phyloP scores from a whole-genome alignment of 1,140 invertebrate genomes.

The Drosophila tropicalis region DNA sequence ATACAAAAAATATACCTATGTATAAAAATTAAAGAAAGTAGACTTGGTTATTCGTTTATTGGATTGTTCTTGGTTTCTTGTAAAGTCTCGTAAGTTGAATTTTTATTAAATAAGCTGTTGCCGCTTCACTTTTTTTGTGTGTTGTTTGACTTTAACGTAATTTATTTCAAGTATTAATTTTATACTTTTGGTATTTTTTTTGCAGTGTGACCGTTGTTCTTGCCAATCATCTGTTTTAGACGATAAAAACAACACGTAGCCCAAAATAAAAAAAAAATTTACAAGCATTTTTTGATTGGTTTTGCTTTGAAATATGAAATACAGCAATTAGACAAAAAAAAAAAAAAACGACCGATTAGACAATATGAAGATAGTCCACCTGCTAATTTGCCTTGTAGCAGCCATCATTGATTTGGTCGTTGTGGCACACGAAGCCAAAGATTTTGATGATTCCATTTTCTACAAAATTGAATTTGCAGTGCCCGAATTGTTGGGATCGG shows the following conservation, averaged over 20 bases:
- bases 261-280: slow-evolving; percentile 4
- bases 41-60: too few relatives aligned
- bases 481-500: slow-evolving; percentile 66
- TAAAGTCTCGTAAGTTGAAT: too few relatives aligned
- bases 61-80: too few relatives aligned
- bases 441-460: slow-evolving; percentile 91
- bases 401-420: not conserved
- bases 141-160: too few relatives aligned
- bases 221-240: slow-evolving; percentile 8
- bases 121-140: too few relatives aligned
- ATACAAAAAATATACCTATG: too few relatives aligned
- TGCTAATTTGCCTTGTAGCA: slow-evolving; percentile 38
- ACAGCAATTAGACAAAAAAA: slow-evolving; percentile 36
- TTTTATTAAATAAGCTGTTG: too few relatives aligned
- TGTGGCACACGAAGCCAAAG: slow-evolving; percentile 86
- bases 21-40: too few relatives aligned
- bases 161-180: not conserved
- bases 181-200: slow-evolving; percentile 14
- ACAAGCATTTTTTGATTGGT: not conserved
- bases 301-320: not conserved
- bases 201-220: not conserved
- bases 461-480: slow-evolving; percentile 93
- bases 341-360: slow-evolving; percentile 7
- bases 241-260: slow-evolving; percentile 14
- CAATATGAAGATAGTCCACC: slow-evolving; percentile 11